phyloP scores from a whole-genome alignment of 2,113 vertebrate species.

The Dissostichus mawsoni region DNA sequence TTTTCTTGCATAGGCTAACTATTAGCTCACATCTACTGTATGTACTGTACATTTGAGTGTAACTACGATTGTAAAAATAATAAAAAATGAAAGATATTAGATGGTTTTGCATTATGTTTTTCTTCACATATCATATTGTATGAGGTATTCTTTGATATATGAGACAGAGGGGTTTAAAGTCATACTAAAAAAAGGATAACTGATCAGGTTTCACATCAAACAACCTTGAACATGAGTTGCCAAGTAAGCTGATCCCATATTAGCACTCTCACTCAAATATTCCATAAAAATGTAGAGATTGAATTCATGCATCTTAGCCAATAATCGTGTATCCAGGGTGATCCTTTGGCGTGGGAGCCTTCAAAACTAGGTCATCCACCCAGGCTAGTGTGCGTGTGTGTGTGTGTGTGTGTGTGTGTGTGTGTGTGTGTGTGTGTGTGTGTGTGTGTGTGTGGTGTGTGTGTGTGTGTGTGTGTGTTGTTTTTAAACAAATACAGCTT shows the following conservation, averaged over 20 bases:
- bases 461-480: conserved; percentile 8
- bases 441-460: background rate
- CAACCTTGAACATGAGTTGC: conserved; percentile 5
- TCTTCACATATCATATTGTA: background rate
- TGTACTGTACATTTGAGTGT: background rate
- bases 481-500: conserved; percentile 47
- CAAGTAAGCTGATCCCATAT: conserved; percentile 21
- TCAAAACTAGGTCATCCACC: conserved; percentile 49
- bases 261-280: background rate
- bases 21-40: background rate
- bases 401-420: background rate
- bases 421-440: background rate
- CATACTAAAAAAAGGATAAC: background rate
- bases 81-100: background rate
- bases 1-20: background rate
- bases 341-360: conserved; percentile 17
- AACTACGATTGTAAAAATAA: background rate
- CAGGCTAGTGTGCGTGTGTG: background rate
- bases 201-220: conserved; percentile 33
- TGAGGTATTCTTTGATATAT: background rate
- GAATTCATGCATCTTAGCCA: background rate
- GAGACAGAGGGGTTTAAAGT: background rate
- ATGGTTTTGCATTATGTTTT: background rate
- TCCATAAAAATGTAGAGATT: background rate
- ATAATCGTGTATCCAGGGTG: background rate